A percentile compares a stretch with the other conserved stretches of the same genome.
These are phyloP conservation scores for Edolisoma coerulescens DNA, from an alignment of 2,113 vertebrate genomes.

Conservation along the genomic window DNA sequence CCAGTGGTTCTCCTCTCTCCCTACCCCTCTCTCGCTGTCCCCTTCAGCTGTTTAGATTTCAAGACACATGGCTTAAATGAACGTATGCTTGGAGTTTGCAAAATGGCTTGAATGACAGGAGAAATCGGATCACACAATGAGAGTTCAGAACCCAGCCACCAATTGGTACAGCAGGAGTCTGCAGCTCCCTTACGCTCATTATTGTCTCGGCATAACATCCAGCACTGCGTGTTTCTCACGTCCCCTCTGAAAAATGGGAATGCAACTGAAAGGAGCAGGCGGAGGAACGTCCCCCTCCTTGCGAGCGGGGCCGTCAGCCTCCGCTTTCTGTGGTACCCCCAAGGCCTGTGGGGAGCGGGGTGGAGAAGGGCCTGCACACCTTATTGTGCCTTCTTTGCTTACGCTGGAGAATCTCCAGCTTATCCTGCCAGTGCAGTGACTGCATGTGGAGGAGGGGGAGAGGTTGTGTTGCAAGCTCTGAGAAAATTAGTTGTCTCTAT, in stretches of 20 bases:
- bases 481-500: constrained; percentile 66
- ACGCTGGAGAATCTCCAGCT: constrained; percentile 55
- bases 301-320: neutral
- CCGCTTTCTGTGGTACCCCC: neutral
- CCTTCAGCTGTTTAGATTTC: constrained; percentile 49
- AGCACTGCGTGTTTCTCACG: neutral
- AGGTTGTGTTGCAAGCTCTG: constrained; percentile 63
- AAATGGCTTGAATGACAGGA: constrained; percentile 28
- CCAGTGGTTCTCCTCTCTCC: constrained; percentile 6
- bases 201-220: neutral
- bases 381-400: constrained; percentile 54
- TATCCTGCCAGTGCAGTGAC: constrained; percentile 58
- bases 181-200: neutral
- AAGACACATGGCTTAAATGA: constrained; percentile 39
- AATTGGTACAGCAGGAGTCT: constrained; percentile 30
- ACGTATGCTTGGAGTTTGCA: constrained; percentile 18
- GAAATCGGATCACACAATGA: constrained; percentile 48
- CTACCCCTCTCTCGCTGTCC: neutral
- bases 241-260: neutral
- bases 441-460: constrained; percentile 50
- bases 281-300: constrained; percentile 1
- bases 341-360: neutral
- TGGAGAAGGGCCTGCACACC: constrained; percentile 28
- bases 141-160: constrained; percentile 38
- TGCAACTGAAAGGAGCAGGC: neutral